phyloP scores from a whole-genome alignment of 2,888 invertebrate species.

The Mesodorylaimus sp. region DNA sequence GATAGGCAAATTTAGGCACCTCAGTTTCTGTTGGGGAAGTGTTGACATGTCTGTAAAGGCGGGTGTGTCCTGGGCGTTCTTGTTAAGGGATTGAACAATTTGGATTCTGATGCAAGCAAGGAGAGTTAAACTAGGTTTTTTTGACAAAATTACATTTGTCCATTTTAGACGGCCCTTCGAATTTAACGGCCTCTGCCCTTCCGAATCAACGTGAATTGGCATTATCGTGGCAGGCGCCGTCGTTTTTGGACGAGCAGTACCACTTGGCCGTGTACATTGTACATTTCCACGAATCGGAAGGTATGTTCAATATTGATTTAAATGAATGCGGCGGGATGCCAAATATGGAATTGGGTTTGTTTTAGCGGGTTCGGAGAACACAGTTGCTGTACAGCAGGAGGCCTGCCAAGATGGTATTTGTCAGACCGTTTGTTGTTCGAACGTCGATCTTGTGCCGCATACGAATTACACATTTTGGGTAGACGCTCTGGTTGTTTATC shows the following conservation, averaged over 20 bases:
- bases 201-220: neutral
- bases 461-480: conserved; percentile 5
- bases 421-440: neutral
- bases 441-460: neutral
- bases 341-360: too few relatives aligned
- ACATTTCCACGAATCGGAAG: neutral
- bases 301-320: too few relatives aligned
- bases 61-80: too few relatives aligned
- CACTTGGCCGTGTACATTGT: neutral
- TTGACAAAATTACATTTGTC: too few relatives aligned
- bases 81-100: too few relatives aligned
- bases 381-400: neutral
- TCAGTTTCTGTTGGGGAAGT: too few relatives aligned
- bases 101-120: too few relatives aligned
- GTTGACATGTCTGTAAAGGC: too few relatives aligned
- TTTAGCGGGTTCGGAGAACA: too few relatives aligned
- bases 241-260: neutral
- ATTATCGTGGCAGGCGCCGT: neutral
- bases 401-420: neutral
- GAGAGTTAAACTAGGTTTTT: too few relatives aligned
- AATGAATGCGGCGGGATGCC: too few relatives aligned
- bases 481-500: neutral
- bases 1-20: too few relatives aligned
- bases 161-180: neutral
- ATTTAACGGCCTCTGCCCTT: neutral